Conservation (phyloP, 2,113 vertebrate genomes). For the Tragulus kanchil region DNA sequence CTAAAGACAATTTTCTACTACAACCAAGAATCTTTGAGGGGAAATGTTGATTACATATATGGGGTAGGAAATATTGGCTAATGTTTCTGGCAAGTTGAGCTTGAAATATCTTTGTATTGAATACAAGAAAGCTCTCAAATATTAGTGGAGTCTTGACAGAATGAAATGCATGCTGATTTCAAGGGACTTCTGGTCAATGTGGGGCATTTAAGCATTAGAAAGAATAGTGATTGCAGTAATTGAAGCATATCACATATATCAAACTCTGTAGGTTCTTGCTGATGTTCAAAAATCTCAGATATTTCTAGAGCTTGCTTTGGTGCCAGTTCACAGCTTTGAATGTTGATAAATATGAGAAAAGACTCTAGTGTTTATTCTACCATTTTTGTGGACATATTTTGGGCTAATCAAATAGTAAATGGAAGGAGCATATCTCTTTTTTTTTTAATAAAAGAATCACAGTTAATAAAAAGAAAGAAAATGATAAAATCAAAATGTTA, state of each 20-base stretch:
- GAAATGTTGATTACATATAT: not conserved
- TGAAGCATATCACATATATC: not conserved
- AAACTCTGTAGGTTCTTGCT: not conserved
- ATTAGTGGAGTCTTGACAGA: not conserved
- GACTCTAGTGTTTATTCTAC: not conserved
- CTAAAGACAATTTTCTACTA: conserved; percentile 19
- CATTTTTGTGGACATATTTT: not conserved
- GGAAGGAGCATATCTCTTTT: not conserved
- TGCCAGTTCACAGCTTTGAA: not conserved
- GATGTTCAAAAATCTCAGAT: not conserved
- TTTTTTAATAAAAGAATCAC: not conserved
- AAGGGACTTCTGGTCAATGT: not conserved
- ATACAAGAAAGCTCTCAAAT: conserved; percentile 15
- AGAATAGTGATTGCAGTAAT: not conserved
- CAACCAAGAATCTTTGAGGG: not conserved
- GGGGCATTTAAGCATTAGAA: not conserved
- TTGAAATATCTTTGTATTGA: not conserved
- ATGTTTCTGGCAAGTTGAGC: not conserved
- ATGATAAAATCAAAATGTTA: not conserved
- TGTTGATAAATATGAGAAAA: not conserved
- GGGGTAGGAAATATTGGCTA: not conserved
- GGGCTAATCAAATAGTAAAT: not conserved
- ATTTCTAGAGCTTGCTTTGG: not conserved
- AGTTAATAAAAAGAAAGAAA: conserved; percentile 8
- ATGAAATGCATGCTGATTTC: not conserved